These are phyloP conservation scores for Ceyx cyanopectus DNA, from an alignment of 2,113 vertebrate species.

Conservation along the genomic window DNA sequence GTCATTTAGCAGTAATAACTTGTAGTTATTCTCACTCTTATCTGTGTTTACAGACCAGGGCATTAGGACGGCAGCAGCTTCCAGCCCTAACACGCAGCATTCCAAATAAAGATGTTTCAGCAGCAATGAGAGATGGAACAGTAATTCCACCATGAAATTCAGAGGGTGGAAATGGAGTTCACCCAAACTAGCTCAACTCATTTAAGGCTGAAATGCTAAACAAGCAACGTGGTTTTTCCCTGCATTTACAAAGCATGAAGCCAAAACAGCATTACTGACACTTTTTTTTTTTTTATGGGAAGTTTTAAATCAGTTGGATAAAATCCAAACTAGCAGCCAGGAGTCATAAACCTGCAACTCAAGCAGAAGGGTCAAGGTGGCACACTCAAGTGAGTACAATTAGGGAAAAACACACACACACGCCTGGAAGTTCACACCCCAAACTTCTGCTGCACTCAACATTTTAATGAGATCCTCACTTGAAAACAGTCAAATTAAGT, in stretches of 20 bases:
- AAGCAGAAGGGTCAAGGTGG: not conserved
- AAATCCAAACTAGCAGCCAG: not conserved
- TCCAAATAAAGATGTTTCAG: not conserved
- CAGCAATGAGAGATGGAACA: not conserved
- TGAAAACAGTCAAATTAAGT: not conserved
- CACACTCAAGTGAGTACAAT: not conserved
- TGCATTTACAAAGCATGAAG: not conserved
- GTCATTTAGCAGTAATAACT: not conserved
- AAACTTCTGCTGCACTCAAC: accelerated
- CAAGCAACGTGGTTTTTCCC: not conserved
- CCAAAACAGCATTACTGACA: not conserved
- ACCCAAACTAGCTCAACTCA: not conserved
- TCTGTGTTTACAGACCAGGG: not conserved
- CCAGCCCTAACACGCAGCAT: not conserved
- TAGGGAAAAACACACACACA: not conserved
- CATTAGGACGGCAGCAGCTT: not conserved
- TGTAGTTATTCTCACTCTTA: not conserved
- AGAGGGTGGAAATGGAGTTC: not conserved
- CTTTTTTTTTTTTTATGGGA: no score
- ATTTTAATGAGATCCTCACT: not conserved
- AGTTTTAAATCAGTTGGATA: not conserved
- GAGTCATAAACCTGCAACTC: not conserved
- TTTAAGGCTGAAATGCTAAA: not conserved
- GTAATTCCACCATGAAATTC: not conserved
- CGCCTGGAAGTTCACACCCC: not conserved